Percentiles rank a stretch among this genome's conserved stretches.
These are phyloP conservation scores for Coenobita brevimanus DNA, from an alignment of 1,140 invertebrate genomes.

Conservation along the genomic window DNA sequence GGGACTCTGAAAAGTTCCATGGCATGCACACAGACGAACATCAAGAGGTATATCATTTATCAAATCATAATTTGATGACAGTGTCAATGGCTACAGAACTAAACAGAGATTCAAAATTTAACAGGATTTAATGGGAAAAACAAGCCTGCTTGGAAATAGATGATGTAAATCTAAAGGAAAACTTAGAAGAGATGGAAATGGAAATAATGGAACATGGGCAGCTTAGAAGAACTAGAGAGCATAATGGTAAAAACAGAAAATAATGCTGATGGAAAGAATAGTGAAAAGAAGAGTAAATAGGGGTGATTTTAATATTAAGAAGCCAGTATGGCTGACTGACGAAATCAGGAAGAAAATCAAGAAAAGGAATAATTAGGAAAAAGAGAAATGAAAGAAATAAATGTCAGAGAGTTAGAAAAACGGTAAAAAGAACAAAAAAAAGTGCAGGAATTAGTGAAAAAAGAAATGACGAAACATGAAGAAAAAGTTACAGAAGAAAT, in stretches of 20 bases:
- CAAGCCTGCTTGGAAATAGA: not conserved
- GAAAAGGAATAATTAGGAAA: not conserved
- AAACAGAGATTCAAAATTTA: not conserved
- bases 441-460: not conserved
- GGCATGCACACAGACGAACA: not conserved
- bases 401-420: not conserved
- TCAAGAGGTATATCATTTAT: not conserved
- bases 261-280: not conserved
- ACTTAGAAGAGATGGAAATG: not conserved
- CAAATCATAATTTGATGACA: not conserved
- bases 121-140: not conserved
- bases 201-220: not conserved
- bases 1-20: not conserved
- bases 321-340: not conserved
- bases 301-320: not conserved
- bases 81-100: not conserved
- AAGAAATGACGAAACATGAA: conserved; percentile 4
- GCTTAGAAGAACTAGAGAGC: not conserved
- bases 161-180: not conserved
- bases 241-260: not conserved
- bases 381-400: not conserved
- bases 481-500: not conserved
- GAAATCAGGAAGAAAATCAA: not conserved
- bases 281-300: too few relatives aligned
- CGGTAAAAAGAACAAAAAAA: not conserved